These are phyloP conservation scores for Perca fluviatilis DNA, from an alignment of 2,113 vertebrate species.

Conservation along the genomic window DNA sequence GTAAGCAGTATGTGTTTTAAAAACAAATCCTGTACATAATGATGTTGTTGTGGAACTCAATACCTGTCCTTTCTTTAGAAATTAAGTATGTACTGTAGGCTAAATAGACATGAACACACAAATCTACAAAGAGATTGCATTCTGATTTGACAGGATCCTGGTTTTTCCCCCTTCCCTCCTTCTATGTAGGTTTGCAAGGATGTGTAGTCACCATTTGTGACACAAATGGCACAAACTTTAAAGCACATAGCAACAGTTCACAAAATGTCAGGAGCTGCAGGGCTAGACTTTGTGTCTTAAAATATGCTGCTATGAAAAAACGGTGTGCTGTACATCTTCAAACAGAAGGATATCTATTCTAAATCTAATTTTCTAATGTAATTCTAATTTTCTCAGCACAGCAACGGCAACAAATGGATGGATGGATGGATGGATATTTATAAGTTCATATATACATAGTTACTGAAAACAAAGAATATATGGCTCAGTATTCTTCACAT, in stretches of 20 bases:
- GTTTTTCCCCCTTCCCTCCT: background rate
- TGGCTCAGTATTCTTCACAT: background rate
- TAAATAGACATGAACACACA: background rate
- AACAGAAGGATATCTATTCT: background rate
- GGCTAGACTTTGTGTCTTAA: conserved; percentile 5
- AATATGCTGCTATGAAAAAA: background rate
- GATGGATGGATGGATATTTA: background rate
- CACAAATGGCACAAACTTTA: conserved; percentile 47
- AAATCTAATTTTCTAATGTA: background rate
- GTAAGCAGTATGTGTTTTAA: conserved; percentile 1
- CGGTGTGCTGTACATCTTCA: background rate
- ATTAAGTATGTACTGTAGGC: background rate
- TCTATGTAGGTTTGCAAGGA: conserved; percentile 4
- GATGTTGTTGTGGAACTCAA: background rate
- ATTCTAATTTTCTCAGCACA: background rate
- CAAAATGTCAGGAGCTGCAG: conserved; percentile 39
- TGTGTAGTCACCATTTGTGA: conserved; percentile 9
- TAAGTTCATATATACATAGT: background rate
- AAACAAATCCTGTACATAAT: background rate
- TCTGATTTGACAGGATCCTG: background rate
- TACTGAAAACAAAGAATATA: background rate
- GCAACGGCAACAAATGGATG: background rate
- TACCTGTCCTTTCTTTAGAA: background rate
- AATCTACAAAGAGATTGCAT: background rate
- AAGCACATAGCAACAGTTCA: conserved; percentile 25